These are phyloP conservation scores for Lepilemur ruficaudatus DNA, from an alignment of 2,797 vertebrate genomes.

Conservation along the genomic window DNA sequence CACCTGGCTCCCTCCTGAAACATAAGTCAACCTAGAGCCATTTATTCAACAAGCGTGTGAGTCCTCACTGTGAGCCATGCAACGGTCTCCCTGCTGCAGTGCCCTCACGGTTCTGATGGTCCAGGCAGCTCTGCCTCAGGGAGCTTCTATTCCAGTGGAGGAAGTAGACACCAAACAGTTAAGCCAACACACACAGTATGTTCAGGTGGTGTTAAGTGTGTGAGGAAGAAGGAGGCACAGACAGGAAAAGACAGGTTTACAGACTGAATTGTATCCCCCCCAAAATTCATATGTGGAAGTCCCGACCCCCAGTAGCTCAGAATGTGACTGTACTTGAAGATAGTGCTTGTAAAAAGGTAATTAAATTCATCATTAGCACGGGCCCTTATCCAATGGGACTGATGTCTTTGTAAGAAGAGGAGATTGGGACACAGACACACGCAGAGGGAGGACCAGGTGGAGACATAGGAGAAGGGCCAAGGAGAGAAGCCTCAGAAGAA, in stretches of 20 bases:
- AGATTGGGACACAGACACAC: neutral
- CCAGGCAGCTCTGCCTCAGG: neutral
- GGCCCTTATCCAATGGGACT: neutral
- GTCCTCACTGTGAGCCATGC: rapidly evolving
- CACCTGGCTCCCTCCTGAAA: neutral
- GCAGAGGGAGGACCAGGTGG: neutral
- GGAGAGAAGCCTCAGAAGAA: neutral
- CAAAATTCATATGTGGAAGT: neutral
- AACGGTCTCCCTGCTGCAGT: rapidly evolving
- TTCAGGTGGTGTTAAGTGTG: neutral
- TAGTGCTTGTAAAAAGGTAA: neutral
- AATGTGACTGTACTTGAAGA: neutral
- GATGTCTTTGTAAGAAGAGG: neutral
- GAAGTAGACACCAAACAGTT: neutral
- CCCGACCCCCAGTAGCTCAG: neutral
- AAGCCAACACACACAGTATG: neutral
- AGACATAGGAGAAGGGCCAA: neutral
- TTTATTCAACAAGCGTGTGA: neutral
- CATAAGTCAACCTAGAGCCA: neutral
- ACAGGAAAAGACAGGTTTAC: neutral
- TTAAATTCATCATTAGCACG: neutral
- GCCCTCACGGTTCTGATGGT: too few relatives aligned
- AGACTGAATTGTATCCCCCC: neutral
- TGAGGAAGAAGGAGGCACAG: neutral
- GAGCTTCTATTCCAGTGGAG: neutral